A percentile compares a stretch with the other conserved stretches of the same genome.
Evolutionary conservation across 2,888 invertebrate species (phyloP).

Genomic region (Drosophila silvestris): DNA sequence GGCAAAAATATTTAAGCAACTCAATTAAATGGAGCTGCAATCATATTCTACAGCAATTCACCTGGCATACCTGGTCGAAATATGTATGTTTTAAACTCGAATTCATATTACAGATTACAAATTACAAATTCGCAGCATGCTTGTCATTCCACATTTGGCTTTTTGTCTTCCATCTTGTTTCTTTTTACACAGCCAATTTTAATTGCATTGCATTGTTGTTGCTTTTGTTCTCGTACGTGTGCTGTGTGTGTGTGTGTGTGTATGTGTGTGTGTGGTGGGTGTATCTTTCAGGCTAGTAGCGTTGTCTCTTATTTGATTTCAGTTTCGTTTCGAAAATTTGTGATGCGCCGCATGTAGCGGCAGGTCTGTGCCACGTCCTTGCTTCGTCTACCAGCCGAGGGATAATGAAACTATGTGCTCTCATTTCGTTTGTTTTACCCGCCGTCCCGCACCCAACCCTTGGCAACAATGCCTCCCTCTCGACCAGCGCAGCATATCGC

Average conservation of each 20-base stretch:
- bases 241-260: slow-evolving; percentile 7
- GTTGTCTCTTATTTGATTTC: slow-evolving; percentile 75
- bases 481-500: slow-evolving; percentile 8
- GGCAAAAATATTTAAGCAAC: slow-evolving; percentile 53
- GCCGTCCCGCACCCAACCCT: background rate
- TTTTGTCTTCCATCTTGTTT: slow-evolving; percentile 38
- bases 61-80: slow-evolving; percentile 29
- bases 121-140: slow-evolving; percentile 79
- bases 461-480: background rate
- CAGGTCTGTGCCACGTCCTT: slow-evolving; percentile 60
- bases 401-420: slow-evolving; percentile 77
- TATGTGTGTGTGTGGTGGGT: slow-evolving; percentile 19
- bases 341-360: slow-evolving; percentile 73
- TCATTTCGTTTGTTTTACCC: slow-evolving; percentile 72
- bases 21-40: slow-evolving; percentile 76
- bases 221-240: slow-evolving; percentile 39
- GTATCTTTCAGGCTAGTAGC: slow-evolving; percentile 15
- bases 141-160: slow-evolving; percentile 68
- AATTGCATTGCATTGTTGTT: slow-evolving; percentile 74
- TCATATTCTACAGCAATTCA: slow-evolving; percentile 58
- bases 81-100: slow-evolving; percentile 61
- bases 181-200: slow-evolving; percentile 67
- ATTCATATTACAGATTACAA: slow-evolving; percentile 70
- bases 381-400: slow-evolving; percentile 39
- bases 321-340: slow-evolving; percentile 78